Evolutionary conservation across 2,888 invertebrate species (phyloP), one percentile per base, ranked within the genome.

Genomic region (Hirtodrosophila confusa): DNA sequence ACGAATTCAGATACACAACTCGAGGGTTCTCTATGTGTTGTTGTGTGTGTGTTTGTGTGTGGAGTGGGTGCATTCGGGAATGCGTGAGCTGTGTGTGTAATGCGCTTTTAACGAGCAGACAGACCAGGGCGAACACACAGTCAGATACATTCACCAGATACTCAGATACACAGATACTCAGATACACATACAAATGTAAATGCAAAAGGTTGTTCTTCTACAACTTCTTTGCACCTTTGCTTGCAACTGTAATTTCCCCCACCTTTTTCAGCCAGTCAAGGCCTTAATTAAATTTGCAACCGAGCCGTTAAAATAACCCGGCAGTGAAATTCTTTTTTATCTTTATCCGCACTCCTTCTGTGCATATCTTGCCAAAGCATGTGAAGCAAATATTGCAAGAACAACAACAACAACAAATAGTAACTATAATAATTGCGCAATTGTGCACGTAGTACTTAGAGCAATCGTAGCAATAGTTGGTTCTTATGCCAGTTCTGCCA

Each of bases 71-170:
- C 79, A 82, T 71, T 65, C 51, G 53, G 39, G 74, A 61, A 63
- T 75, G 75, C 83, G 77, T 79, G 77, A 72, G 77, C 75, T 77
- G 86, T 65, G 65, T 79, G 37, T 75, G 69, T 79, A 85, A 85
- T 75, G 61, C 69, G 75, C 78, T 72, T 72, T 80, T 67, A 70
- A 63, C 79, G 69, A 75, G 69, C 55, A 56, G 66, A 62, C 69
- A 58, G 40, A 47, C 61, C 69, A 23, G 56, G 39, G 54, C 58
- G 2, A 50, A 29, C n/a, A 60, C 10, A 33, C 36, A 37, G 6
- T 11, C 45, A 43, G 45, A 35, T 51, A 54, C 43, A 44, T 10
- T 9, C 24, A 24, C 29, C 37, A 45, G 36, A 12, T 37, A 54
- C 62, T 33, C 4, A 47, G 23, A 47, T 35, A 41, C 51, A 48